phyloP scores from a whole-genome alignment of 2,797 vertebrate genomes.

The Eulemur coronatus region DNA sequence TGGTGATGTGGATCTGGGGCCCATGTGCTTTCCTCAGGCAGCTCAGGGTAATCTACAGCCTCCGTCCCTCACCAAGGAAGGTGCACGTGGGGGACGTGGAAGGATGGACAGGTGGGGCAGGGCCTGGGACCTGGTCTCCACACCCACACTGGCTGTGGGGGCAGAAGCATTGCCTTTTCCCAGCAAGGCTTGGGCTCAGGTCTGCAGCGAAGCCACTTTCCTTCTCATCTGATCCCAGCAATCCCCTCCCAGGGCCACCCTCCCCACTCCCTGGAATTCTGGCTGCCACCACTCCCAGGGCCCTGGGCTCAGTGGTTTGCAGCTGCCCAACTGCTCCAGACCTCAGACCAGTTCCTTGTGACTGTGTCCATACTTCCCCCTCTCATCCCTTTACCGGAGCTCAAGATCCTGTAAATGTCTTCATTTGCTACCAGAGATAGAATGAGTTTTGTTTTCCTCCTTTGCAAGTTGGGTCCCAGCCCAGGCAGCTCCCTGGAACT shows the following conservation, averaged over 20 bases:
- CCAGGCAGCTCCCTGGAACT: conserved; percentile 17
- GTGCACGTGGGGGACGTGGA: background rate
- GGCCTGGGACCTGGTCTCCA: background rate
- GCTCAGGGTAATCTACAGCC: background rate
- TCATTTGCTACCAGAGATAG: background rate
- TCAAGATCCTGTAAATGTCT: background rate
- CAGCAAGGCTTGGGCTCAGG: background rate
- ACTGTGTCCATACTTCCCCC: accelerated
- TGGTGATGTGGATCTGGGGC: background rate
- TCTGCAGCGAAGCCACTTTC: background rate
- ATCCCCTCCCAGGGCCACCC: background rate
- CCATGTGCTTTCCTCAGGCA: background rate
- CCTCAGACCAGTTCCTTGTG: background rate
- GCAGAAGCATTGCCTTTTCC: background rate
- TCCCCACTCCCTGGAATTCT: background rate
- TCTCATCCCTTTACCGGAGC: background rate
- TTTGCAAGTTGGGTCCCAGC: conserved; percentile 45
- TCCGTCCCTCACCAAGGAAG: background rate
- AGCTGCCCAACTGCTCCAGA: background rate
- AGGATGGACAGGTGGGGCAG: background rate
- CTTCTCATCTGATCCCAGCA: background rate
- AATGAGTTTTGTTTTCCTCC: conserved; percentile 8
- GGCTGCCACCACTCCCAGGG: background rate
- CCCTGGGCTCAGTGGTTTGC: background rate
- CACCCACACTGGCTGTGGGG: background rate